Evolutionary conservation across 2,888 invertebrate genomes (phyloP), one percentile per base, ranked within the genome.

Genomic region (Rhorus exstirpatorius): DNA sequence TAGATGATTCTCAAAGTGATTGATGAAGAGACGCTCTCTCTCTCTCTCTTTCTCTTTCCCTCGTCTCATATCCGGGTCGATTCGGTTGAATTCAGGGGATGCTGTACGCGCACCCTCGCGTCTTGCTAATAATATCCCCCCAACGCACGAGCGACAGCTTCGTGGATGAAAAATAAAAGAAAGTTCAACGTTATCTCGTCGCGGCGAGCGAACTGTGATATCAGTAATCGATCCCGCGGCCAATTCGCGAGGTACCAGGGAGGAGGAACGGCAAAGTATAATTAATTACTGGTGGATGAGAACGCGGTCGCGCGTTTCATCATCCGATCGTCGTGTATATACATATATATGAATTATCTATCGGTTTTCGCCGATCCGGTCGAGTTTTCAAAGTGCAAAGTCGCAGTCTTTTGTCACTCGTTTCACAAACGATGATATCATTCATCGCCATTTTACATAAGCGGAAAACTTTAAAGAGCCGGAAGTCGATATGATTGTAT

Each of bases 281-380:
- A 82, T 82, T 82, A 82, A 82, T 82, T 82, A 78, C 74, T 51
- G 70, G 68, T 55, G 61, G 74, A 82, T 70, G 81, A 75, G 78
- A 74, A 63, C 55, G 70, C 68, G 61, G 55, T 41, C 63, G 61
- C 61, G 61, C 68, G 74, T 82, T 82, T 74, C 63, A 78, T 76
- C 80, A 70, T 26, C 49, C 70, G 55, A 65, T 65, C 31, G 41
- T 44, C 63, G 44, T 78, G 68, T 63, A 63, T n/a, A 63, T 63
- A 83, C 60, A 75, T 76, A 38, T 53, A 19, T n/a, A 21, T 21
- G 26, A 55, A 55, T 55, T n/a, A 26, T 19, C 8, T 10, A 53
- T 2, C 19, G 53, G 70, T 67, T 76, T 74, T 84, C 81, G 83
- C 85, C 85, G 85, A 84, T 84, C 86, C 71, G 81, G 77, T 83